Percentiles rank a stretch among this genome's conserved stretches.
These are phyloP conservation scores for Dryobates pubescens DNA, from an alignment of 2,797 vertebrate genomes.

Conservation along the genomic window DNA sequence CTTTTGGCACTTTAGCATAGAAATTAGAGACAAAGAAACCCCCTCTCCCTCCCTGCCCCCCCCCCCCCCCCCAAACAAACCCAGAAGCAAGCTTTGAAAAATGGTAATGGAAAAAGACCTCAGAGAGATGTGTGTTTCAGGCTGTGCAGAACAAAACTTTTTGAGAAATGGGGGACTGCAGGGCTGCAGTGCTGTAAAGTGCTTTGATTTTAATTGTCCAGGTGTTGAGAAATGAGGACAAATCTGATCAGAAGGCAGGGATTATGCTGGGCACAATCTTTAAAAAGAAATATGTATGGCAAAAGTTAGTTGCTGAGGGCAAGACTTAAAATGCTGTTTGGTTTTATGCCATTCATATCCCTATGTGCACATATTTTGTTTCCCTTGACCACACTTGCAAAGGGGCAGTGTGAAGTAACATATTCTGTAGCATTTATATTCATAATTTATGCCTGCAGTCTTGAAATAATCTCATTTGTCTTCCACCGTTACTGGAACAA, in stretches of 20 bases:
- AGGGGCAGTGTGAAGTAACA: not conserved
- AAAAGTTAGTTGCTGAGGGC: not conserved
- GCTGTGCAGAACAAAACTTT: slow-evolving; percentile 15
- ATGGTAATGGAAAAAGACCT: slow-evolving; percentile 3
- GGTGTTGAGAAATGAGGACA: not conserved
- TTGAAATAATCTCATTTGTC: slow-evolving; percentile 62
- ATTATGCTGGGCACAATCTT: not conserved
- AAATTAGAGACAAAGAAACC: slow-evolving; percentile 46
- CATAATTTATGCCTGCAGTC: slow-evolving; percentile 55
- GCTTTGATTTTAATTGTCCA: slow-evolving; percentile 5
- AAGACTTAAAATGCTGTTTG: not conserved
- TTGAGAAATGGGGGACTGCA: slow-evolving; percentile 41
- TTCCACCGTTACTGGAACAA: slow-evolving; percentile 6
- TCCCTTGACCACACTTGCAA: not conserved
- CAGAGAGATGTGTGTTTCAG: not conserved
- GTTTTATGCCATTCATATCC: not conserved
- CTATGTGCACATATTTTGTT: not conserved
- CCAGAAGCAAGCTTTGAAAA: slow-evolving; percentile 52
- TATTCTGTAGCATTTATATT: slow-evolving; percentile 1
- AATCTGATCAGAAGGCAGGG: not conserved
- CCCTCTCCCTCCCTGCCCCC: not conserved
- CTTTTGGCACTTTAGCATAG: slow-evolving; percentile 4
- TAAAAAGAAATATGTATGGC: not conserved
- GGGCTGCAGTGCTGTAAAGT: not conserved
- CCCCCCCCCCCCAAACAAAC: not conserved